phyloP scores from a whole-genome alignment of 1,140 invertebrate genomes.

The Brachionus paranguensis region DNA sequence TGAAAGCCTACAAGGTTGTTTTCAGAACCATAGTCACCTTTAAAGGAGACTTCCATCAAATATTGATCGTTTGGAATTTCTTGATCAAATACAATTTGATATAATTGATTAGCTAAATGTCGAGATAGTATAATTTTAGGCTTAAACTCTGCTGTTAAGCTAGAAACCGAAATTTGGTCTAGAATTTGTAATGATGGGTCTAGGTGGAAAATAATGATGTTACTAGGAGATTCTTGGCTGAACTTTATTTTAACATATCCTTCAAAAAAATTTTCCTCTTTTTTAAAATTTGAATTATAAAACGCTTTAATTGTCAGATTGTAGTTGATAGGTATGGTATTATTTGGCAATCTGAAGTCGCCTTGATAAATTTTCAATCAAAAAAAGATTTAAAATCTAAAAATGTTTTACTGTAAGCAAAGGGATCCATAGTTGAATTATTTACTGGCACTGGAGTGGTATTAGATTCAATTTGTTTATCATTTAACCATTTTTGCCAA shows the following conservation, averaged over 20 bases:
- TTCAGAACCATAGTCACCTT: background rate
- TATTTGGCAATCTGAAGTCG: background rate
- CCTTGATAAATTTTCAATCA: background rate
- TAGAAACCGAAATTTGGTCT: background rate
- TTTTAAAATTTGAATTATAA: background rate
- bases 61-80: background rate
- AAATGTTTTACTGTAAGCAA: background rate
- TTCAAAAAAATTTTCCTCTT: background rate
- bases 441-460: background rate
- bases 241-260: background rate
- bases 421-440: background rate
- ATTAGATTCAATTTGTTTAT: background rate
- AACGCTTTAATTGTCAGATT: constrained; percentile 22
- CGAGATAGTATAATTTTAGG: background rate
- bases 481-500: background rate
- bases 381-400: background rate
- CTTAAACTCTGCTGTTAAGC: background rate
- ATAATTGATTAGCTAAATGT: constrained; percentile 6
- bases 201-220: background rate
- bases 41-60: background rate
- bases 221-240: background rate
- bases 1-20: constrained; percentile 32
- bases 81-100: background rate
- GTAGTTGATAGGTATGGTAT: background rate
- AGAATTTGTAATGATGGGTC: background rate